Conservation (phyloP, 2,888 invertebrate species). For the Melieria picta region DNA sequence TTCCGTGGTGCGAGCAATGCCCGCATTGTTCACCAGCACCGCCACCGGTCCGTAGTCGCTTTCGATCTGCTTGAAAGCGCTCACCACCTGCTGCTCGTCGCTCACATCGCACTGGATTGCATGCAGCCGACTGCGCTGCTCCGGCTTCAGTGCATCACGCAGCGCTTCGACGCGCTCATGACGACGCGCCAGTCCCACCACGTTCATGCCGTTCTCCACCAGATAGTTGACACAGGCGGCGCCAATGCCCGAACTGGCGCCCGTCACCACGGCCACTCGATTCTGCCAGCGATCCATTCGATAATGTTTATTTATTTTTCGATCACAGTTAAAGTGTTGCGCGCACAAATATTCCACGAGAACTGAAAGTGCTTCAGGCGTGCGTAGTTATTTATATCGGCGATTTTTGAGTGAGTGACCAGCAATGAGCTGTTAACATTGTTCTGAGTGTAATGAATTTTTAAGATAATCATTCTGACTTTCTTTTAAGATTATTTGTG, state of each 20-base stretch:
- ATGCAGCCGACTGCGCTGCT: slow-evolving; percentile 54
- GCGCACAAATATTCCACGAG: not conserved
- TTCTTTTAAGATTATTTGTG: too few relatives aligned
- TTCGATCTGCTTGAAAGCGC: slow-evolving; percentile 68
- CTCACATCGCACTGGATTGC: slow-evolving; percentile 68
- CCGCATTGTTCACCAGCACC: slow-evolving; percentile 71
- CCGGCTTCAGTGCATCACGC: slow-evolving; percentile 45
- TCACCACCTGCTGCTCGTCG: slow-evolving; percentile 68
- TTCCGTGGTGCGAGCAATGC: slow-evolving; percentile 47
- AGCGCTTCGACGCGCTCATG: slow-evolving; percentile 62
- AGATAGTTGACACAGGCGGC: slow-evolving; percentile 65
- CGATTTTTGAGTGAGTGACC: too few relatives aligned
- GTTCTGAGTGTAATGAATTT: too few relatives aligned
- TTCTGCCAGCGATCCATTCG: slow-evolving; percentile 70
- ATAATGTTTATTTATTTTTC: not conserved
- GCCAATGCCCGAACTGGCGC: slow-evolving; percentile 73
- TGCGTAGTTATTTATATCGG: too few relatives aligned
- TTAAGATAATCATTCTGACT: too few relatives aligned
- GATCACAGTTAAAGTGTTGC: too few relatives aligned
- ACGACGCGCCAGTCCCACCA: slow-evolving; percentile 69
- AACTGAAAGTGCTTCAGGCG: too few relatives aligned
- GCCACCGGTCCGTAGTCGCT: slow-evolving; percentile 67
- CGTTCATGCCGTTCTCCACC: slow-evolving; percentile 67
- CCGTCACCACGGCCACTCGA: slow-evolving; percentile 72
- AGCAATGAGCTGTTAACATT: too few relatives aligned